phyloP scores from a whole-genome alignment of 2,888 invertebrate species.

The Anodontia alba region DNA sequence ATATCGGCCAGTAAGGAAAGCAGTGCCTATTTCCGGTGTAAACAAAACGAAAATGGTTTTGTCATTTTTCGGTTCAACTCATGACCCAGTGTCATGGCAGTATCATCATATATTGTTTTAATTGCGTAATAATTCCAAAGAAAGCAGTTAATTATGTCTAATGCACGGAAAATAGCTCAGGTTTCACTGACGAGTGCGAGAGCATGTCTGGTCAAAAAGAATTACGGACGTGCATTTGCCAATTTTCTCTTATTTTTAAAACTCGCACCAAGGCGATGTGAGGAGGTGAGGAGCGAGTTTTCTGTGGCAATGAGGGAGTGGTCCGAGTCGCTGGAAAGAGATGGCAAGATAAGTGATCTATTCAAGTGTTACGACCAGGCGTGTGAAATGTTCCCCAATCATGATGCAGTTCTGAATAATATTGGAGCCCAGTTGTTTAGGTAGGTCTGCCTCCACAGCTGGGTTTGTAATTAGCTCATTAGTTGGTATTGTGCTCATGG shows the following conservation, averaged over 20 bases:
- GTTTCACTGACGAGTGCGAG: slow-evolving; percentile 65
- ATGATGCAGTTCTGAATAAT: slow-evolving; percentile 86
- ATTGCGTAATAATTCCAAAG: no score
- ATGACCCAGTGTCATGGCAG: no score
- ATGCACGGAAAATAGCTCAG: slow-evolving; percentile 51
- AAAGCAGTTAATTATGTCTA: slow-evolving; percentile 54
- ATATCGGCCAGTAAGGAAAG: background rate
- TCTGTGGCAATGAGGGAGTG: slow-evolving; percentile 72
- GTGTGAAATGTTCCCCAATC: slow-evolving; percentile 86
- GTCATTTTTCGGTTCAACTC: no score
- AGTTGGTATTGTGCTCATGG: background rate
- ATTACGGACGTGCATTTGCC: slow-evolving; percentile 77
- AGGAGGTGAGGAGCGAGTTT: slow-evolving; percentile 70
- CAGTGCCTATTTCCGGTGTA: background rate
- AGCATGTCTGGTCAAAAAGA: slow-evolving; percentile 59
- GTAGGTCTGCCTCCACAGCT: no score
- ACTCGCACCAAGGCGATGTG: slow-evolving; percentile 62
- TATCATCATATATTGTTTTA: no score
- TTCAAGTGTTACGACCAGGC: slow-evolving; percentile 78
- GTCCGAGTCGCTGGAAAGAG: slow-evolving; percentile 69
- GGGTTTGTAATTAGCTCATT: background rate
- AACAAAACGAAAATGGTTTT: background rate
- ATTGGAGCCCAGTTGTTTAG: slow-evolving; percentile 86
- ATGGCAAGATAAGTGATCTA: slow-evolving; percentile 69
- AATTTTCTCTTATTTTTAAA: slow-evolving; percentile 76